Evolutionary conservation across 37 sponge, comb jelly and placozoan genomes (phyloP), one percentile per base, ranked within the genome.

Genomic region (Beroe forskalii): DNA sequence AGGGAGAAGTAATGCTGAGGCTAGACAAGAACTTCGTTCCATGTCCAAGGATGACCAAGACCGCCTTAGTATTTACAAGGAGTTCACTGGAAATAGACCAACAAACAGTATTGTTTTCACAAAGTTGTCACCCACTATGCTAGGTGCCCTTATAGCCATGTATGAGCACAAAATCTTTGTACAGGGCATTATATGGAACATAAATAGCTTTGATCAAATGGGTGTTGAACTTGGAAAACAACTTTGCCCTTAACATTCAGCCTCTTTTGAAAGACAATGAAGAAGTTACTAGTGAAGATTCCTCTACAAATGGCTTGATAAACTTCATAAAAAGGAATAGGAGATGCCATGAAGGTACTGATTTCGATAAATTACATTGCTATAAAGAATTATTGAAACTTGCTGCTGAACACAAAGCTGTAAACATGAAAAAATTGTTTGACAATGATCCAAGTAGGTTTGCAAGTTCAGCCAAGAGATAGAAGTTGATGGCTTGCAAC

Each of bases 181-280:
- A 38, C 99, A 98, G 69, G 99, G 99, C 31, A 96, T 94, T 32
- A 94, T 98, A 25, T 98, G 99, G 99, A 94, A 98, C 76, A 95
- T 98, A 91, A 98, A 98, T 69, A 96, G 96, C 14, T 98, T 93
- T 90, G 99, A 98, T 67, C 99, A 98, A 60, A 96, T 97, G 96
- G 99, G 99, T 94, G 99, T 98, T 67, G 99, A 98, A 66, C 94
- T 98, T 41, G 99, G 99, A n/a, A 98, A 98, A 76, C 94, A 95
- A 72, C 90, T 98, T n/a, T 61, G 99, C 99, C 35, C 94, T 96
- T 94, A 94, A 96, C 39, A 98, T 98, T 60, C 99, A 98, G 44
- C 96, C 96, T 30, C 95, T 96, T 90, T 90, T 98, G 86, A 91
- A 69, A 8, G 94, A 92, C 25, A 41, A 80, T 27, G 91, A 72